Evolutionary conservation across 2,113 vertebrate genomes (phyloP), one percentile per base, ranked within the genome.

Genomic region (Lethenteron reissneri): DNA sequence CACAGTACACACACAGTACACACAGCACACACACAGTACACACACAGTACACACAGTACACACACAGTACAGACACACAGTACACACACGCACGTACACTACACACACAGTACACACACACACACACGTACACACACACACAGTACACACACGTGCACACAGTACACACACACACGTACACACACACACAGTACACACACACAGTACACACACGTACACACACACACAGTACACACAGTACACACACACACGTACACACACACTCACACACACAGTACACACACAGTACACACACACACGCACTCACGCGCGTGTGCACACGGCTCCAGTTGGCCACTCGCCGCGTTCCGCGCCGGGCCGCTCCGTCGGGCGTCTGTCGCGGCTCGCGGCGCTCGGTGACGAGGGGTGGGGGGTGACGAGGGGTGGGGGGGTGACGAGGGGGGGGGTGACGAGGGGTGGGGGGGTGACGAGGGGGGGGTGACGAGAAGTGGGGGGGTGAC

Each of bases 251-350:
- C 25, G 25, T 41, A 41, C 25, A 41, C 25, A 5, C 25, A 41
- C 25, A 41, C 3, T 3, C 41, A 41, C 41, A 41, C 41, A 7
- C 41, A 41, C 41, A 25, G 41, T 2, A 41, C 41, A 41, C 41
- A 41, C 41, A 41, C 41, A 41, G 41, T 41, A 41, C 41, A 41
- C 41, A 41, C 41, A 7, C 41, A 41, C 19, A 8, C 62, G 7
- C 62, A 68, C 62, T n/a, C 62, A 68, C 62, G 19, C 62, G 62
- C 19, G 62, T 68, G 19, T 19, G 19, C 62, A 68, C 62, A 68
- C 5, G 5, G 41, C 41, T 7, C 41, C 41, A 41, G 41, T 41
- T 41, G 41, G 41, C 41, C 41, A 41, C 41, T 41, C 41, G 41
- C 6, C 41, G 5, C 4, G 41, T 41, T 41, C 41, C 41, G 41